Evolutionary conservation across 2,113 vertebrate species (phyloP).

Genomic region (Pholis gunnellus): DNA sequence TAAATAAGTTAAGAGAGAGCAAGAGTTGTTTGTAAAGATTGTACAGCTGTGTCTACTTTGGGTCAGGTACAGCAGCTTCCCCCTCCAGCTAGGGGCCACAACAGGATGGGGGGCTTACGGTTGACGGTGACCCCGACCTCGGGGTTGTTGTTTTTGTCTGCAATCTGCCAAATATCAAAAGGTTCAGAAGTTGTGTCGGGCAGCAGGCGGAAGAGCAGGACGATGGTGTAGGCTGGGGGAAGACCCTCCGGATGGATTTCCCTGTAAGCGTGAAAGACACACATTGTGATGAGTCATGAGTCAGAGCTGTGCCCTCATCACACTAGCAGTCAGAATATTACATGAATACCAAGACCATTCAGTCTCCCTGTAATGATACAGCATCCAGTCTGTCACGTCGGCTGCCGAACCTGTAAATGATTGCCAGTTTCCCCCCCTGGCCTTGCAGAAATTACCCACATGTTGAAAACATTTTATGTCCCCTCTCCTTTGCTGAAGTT

Average conservation of each 20-base stretch:
- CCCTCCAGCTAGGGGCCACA: constrained; percentile 29
- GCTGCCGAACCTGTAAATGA: constrained; percentile 37
- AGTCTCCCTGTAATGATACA: neutral
- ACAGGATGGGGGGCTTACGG: constrained; percentile 87
- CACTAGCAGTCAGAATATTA: neutral
- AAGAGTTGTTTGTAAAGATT: constrained; percentile 3
- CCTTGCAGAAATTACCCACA: constrained; percentile 65
- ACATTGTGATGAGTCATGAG: constrained; percentile 15
- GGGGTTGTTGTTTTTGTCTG: constrained; percentile 94
- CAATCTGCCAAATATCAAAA: constrained; percentile 98
- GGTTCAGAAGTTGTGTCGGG: constrained; percentile 90
- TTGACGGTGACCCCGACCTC: constrained; percentile 95
- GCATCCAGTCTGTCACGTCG: constrained; percentile 1
- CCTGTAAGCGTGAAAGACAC: constrained; percentile 79
- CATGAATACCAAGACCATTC: constrained; percentile 15
- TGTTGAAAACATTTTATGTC: constrained; percentile 73
- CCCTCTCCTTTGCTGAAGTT: constrained; percentile 36
- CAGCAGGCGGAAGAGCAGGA: constrained; percentile 94
- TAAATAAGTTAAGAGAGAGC: neutral
- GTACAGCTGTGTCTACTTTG: constrained; percentile 41
- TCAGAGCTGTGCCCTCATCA: neutral
- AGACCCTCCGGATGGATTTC: constrained; percentile 96
- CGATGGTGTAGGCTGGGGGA: constrained; percentile 93
- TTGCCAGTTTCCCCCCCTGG: constrained; percentile 36
- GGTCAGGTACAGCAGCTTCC: constrained; percentile 22